phyloP scores from a whole-genome alignment of 2,888 invertebrate species.

The Myopa tessellatipennis region DNA sequence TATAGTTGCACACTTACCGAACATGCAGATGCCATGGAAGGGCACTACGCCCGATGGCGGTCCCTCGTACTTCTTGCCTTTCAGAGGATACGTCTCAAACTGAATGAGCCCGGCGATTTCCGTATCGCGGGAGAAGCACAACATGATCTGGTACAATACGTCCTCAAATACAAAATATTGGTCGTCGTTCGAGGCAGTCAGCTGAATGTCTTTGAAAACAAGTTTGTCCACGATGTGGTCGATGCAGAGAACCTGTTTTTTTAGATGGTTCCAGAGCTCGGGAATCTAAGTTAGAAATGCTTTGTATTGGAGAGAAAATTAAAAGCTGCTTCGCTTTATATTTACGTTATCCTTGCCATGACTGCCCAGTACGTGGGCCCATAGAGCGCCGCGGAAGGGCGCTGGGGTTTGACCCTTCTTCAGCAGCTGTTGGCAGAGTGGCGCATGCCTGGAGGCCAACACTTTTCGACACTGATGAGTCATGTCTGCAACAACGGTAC shows the following conservation, averaged over 20 bases:
- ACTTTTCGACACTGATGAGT: conserved; percentile 79
- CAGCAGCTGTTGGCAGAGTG: conserved; percentile 88
- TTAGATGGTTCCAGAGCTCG: conserved; percentile 83
- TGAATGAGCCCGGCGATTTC: conserved; percentile 81
- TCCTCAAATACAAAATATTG: conserved; percentile 99
- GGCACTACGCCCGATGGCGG: conserved; percentile 96
- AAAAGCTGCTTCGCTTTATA: conserved; percentile 9
- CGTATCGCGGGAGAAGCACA: conserved; percentile 92
- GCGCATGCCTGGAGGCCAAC: conserved; percentile 82
- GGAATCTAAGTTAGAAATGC: conserved; percentile 71
- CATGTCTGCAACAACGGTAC: conserved; percentile 46
- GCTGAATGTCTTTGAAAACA: conserved; percentile 94
- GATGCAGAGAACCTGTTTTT: conserved; percentile 83
- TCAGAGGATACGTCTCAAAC: conserved; percentile 66
- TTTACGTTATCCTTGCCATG: conserved; percentile 77
- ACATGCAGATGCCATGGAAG: conserved; percentile 98
- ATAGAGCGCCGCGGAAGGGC: conserved; percentile 82
- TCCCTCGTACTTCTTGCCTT: conserved; percentile 66
- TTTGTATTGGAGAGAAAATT: neutral
- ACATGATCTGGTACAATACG: conserved; percentile 89
- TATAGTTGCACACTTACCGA: conserved; percentile 73
- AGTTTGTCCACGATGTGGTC: conserved; percentile 94
- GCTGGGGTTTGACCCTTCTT: conserved; percentile 71
- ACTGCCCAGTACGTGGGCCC: conserved; percentile 88
- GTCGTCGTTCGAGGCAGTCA: conserved; percentile 97